A percentile compares a stretch with the other conserved stretches of the same genome.
phyloP scores from a whole-genome alignment of 2,888 invertebrate species.

The Heliconius hortense region DNA sequence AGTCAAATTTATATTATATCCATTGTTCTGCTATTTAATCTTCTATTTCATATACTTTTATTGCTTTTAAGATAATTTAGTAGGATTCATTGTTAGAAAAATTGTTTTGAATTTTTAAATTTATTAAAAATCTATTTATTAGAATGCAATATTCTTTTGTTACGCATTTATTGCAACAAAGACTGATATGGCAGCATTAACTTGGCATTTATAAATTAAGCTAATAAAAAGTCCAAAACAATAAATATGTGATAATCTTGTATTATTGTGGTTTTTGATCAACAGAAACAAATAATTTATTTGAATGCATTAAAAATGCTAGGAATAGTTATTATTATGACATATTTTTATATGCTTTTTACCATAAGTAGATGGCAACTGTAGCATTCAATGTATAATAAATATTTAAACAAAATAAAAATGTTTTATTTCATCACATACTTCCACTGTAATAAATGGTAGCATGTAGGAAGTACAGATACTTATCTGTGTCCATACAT shows the following conservation, averaged over 20 bases:
- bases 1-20: slow-evolving; percentile 12
- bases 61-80: neutral
- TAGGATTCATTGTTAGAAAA: neutral
- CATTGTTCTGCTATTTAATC: slow-evolving; percentile 13
- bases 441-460: neutral
- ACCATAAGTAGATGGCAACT: slow-evolving; percentile 35
- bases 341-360: slow-evolving; percentile 28
- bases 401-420: slow-evolving; percentile 29
- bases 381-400: slow-evolving; percentile 37
- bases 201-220: slow-evolving; percentile 32
- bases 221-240: slow-evolving; percentile 44
- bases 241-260: slow-evolving; percentile 48
- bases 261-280: slow-evolving; percentile 25
- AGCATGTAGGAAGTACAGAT: too few relatives aligned
- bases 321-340: slow-evolving; percentile 40
- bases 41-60: neutral
- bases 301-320: slow-evolving; percentile 57
- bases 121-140: neutral
- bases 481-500: too few relatives aligned
- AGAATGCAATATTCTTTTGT: slow-evolving; percentile 26
- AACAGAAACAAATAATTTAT: slow-evolving; percentile 44
- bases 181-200: slow-evolving; percentile 36
- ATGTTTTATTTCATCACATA: slow-evolving; percentile 15
- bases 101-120: neutral
- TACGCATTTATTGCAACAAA: slow-evolving; percentile 31